Base-by-base conservation (phyloP, 1,140 invertebrate genomes). In the Sarcophaga bullata region DNA sequence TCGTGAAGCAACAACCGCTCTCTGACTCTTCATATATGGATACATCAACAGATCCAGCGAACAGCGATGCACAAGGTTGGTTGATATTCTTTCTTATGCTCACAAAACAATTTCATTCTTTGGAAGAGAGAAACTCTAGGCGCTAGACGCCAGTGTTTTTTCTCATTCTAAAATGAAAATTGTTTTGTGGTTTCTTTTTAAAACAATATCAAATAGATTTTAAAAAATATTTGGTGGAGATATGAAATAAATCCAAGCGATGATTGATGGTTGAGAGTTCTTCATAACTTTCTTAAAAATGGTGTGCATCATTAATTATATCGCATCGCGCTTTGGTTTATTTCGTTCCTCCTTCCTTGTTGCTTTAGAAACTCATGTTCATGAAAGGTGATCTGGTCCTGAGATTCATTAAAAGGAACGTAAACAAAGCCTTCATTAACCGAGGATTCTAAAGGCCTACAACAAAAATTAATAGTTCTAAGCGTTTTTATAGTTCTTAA, bases 31-130 rank as follows among this genome's bases (percentile, higher is more conserved):
- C 84, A 15, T 85, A 85, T 37, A 82, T 83, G 49, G 82, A 83
- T 46, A 84, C 86, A 84, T 84, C 86, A 83, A 87, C 84, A 81
- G 89, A 90, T 83, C 88, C 88, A 83, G 85, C 86, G 83, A 89
- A 88, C 80, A 88, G 86, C 83, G 89, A 90, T 85, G 89, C 89
- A 86, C 89, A 90, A 90, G 89, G 89, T 90, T 90, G 86, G 89
- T 90, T 86, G 84, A 85, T 82, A 83, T 81, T 78, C 25, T 19
- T 72, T 72, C 19, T 50, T 47, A 52, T 50, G 49, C 75, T 50
- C 48, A 78, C 75, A 50, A 50, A 78, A 19, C 48, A 17, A 78
- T 78, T n/a, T 19, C 49, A 17, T 50, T 50, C 19, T 10, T 4
- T 19, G 50, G 8, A 68, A 68, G n/a, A 37, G 25, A 37, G 25